Percentiles rank a stretch among this genome's conserved stretches.
Evolutionary conservation across 2,888 invertebrate species (phyloP).

Genomic region (Brenthis daphne): DNA sequence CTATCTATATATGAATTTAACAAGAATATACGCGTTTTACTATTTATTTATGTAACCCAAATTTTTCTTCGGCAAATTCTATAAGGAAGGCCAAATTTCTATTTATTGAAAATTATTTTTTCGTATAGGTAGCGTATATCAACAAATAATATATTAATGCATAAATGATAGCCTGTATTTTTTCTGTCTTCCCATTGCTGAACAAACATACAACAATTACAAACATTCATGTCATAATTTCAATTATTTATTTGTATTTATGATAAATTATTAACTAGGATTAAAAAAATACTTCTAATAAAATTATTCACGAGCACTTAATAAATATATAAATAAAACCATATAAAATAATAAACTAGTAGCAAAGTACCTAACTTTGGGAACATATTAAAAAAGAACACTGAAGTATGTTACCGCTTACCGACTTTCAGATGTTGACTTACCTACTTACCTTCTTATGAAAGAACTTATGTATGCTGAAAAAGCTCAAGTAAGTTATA

Average conservation of each 20-base stretch:
- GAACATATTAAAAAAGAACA: constrained; percentile 32
- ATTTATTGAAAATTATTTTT: no score
- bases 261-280: no score
- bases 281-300: not conserved
- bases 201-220: no score
- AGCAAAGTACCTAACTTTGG: constrained; percentile 5
- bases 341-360: constrained; percentile 3
- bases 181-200: no score
- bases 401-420: constrained; percentile 28
- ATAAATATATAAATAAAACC: not conserved
- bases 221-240: no score
- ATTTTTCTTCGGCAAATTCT: not conserved
- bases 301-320: no score
- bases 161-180: no score
- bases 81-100: not conserved
- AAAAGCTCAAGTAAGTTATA: constrained; percentile 16
- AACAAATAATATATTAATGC: no score
- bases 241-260: no score
- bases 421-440: constrained; percentile 25
- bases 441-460: constrained; percentile 31
- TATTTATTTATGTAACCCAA: not conserved
- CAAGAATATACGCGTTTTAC: not conserved
- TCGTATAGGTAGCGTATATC: no score
- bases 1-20: not conserved
- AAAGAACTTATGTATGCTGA: constrained; percentile 28